Base-by-base conservation (phyloP, 2,797 vertebrate species). In the Poecile montanus region DNA sequence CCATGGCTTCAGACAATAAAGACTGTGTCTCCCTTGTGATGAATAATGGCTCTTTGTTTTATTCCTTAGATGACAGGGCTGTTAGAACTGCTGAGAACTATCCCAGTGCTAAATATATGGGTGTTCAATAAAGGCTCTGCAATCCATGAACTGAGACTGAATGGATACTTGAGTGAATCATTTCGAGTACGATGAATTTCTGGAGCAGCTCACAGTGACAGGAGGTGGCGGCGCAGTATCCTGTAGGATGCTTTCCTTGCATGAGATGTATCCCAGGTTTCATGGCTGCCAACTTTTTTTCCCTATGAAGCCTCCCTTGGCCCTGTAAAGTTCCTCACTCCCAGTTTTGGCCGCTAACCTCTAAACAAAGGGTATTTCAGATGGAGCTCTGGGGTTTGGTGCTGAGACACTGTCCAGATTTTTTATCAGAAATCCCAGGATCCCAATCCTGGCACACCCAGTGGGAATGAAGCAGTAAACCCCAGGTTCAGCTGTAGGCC, bases 31-130 rank as follows among this genome's bases (percentile, higher is more conserved):
- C 85, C 22, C 40, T 68, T 85, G 75, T 67, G 93, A 93, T 95
- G 88, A 95, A 96, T 95, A 95, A 95, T 85, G 84, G 78, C 87
- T 93, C 94, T 94, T 97, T 96, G 96, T 96, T 96, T 94, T 92
- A 81, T 60, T 71, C 95, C 76, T 76, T 30, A 56, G 89, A 96
- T 93, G 96, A 93, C 95, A 91, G 92, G 74, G 87, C 82, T 78
- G 66, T 87, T 94, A 84, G 81, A 82, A 86, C 68, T 77, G 84
- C 89, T 80, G 90, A 89, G 87, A 94, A 88, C 80, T 63, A 36
- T 71, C 85, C 79, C 53, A 29, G 74, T 57, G 89, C 78, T 93
- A 94, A 96, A 93, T 95, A 92, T 92, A 96, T 72, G 84, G 81
- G 81, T 92, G 67, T 57, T 85, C 82, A 93, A 91, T 94, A 93